phyloP scores from a whole-genome alignment of 2,888 invertebrate genomes.

The Polietes domitor region DNA sequence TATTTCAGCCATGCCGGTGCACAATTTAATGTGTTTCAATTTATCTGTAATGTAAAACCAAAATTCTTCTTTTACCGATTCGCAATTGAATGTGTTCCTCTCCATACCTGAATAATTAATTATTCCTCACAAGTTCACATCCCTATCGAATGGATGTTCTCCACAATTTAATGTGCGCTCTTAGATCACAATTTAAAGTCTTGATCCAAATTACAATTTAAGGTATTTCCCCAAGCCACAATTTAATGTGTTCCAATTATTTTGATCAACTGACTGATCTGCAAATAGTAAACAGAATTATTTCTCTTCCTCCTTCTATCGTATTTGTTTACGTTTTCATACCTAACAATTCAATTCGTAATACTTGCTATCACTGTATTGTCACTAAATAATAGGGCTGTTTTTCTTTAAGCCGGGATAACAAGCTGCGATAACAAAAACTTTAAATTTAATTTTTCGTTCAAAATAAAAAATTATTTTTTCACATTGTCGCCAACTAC shows the following conservation, averaged over 20 bases:
- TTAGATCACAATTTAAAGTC: constrained; percentile 36
- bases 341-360: no score
- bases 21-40: neutral
- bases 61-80: neutral
- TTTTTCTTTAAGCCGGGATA: no score
- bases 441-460: no score
- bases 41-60: neutral
- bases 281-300: no score
- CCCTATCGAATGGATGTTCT: constrained; percentile 13
- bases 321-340: no score
- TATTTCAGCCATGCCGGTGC: constrained; percentile 25
- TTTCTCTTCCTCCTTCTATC: no score
- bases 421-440: no score
- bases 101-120: neutral
- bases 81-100: constrained; percentile 29
- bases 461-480: no score
- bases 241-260: constrained; percentile 21
- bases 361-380: no score
- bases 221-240: neutral
- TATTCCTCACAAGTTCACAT: neutral
- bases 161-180: constrained; percentile 26
- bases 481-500: no score
- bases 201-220: neutral
- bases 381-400: no score
- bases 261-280: no score